phyloP scores from a whole-genome alignment of 2,888 invertebrate genomes.

The Diplazon laetatorius region DNA sequence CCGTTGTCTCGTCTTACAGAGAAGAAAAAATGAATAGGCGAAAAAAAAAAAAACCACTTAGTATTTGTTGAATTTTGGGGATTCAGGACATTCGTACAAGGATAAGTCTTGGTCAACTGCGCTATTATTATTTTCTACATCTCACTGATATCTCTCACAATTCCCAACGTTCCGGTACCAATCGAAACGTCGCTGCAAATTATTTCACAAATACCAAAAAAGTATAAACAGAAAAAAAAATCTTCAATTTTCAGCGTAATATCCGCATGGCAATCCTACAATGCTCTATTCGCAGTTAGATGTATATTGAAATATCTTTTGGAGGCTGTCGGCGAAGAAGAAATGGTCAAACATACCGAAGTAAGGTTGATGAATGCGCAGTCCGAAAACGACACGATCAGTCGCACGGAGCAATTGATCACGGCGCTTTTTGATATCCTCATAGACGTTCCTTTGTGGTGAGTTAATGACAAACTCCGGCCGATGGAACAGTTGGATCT shows the following conservation, averaged over 20 bases:
- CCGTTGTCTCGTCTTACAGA: too few relatives aligned
- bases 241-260: conserved; percentile 85
- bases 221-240: not conserved
- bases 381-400: conserved; percentile 72
- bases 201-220: not conserved
- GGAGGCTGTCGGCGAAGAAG: conserved; percentile 95
- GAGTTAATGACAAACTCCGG: conserved; percentile 77
- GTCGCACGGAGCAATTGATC: conserved; percentile 87
- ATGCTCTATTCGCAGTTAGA: conserved; percentile 95
- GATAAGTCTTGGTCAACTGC: too few relatives aligned
- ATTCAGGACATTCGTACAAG: too few relatives aligned
- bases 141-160: too few relatives aligned
- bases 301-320: conserved; percentile 93
- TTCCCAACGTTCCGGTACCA: too few relatives aligned
- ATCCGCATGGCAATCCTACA: conserved; percentile 97
- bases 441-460: conserved; percentile 92
- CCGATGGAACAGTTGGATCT: not conserved
- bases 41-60: too few relatives aligned
- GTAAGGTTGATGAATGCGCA: conserved; percentile 74
- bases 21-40: not conserved
- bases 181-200: too few relatives aligned
- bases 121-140: too few relatives aligned
- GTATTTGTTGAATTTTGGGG: too few relatives aligned
- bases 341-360: conserved; percentile 92
- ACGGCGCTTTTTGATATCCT: conserved; percentile 91